These are phyloP conservation scores for Hololepta plana DNA, from an alignment of 2,888 invertebrate genomes.

Conservation along the genomic window DNA sequence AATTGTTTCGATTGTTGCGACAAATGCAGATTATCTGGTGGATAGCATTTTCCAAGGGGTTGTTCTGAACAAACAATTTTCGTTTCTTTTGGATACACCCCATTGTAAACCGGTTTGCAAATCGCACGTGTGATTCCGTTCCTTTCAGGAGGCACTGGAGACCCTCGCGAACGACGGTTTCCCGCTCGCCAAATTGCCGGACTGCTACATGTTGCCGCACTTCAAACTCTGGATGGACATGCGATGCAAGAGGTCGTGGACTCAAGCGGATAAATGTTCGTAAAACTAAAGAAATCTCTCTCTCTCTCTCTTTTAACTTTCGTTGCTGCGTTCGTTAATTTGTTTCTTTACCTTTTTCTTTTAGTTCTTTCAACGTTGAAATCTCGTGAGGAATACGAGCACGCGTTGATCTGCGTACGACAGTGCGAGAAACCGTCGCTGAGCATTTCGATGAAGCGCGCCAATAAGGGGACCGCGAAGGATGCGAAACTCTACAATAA, in stretches of 20 bases:
- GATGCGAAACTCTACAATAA: not conserved
- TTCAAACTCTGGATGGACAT: conserved; percentile 23
- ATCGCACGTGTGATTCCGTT: conserved; percentile 4
- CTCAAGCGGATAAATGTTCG: conserved; percentile 10
- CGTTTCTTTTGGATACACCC: too few species aligned
- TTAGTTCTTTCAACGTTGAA: not conserved
- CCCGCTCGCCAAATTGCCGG: conserved; percentile 23
- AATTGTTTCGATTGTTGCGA: too few species aligned
- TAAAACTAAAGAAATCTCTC: too few species aligned
- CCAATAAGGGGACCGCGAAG: not conserved
- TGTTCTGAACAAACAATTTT: too few species aligned
- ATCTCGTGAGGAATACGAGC: not conserved
- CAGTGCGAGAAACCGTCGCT: not conserved
- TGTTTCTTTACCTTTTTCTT: too few species aligned
- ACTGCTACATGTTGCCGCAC: conserved; percentile 21
- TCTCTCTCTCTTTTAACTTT: too few species aligned
- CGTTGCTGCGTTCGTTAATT: too few species aligned
- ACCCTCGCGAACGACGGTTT: conserved; percentile 23
- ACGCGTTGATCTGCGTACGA: not conserved
- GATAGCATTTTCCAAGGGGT: too few species aligned
- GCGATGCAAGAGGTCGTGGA: conserved; percentile 11
- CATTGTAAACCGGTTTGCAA: not conserved
- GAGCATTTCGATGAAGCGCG: not conserved
- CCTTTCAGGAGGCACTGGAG: conserved; percentile 14
- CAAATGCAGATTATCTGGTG: too few species aligned